Percentiles rank a stretch among this genome's conserved stretches.
These are phyloP conservation scores for Parazoanthus darwini DNA, from an alignment of 92 coral and sea anemone genomes.

Conservation along the genomic window DNA sequence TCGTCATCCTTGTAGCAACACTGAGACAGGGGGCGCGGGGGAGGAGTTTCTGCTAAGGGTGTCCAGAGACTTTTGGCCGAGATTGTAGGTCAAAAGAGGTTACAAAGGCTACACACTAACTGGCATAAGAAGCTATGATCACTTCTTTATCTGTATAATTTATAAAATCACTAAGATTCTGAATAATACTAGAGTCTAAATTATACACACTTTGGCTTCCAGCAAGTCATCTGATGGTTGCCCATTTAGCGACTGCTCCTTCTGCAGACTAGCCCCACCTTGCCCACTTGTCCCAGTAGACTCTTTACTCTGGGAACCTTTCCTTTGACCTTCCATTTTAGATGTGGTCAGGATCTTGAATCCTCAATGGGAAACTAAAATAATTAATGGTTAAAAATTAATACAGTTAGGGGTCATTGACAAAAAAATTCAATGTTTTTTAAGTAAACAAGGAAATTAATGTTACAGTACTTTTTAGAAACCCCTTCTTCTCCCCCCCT, in stretches of 20 bases:
- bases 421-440: too few species aligned
- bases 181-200: not conserved
- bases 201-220: conserved; percentile 27
- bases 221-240: conserved; percentile 19
- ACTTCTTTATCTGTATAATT: not conserved
- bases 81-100: too few species aligned
- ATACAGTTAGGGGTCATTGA: not conserved
- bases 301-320: conserved; percentile 16
- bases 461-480: too few species aligned
- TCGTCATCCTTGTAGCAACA: too few species aligned
- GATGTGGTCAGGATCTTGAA: not conserved
- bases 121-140: too few species aligned
- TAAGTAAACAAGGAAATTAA: too few species aligned
- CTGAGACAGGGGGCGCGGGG: too few species aligned
- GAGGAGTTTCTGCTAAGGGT: too few species aligned
- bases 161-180: not conserved
- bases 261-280: conserved; percentile 12
- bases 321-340: conserved; percentile 29
- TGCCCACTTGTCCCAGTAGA: not conserved
- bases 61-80: too few species aligned
- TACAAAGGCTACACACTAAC: too few species aligned
- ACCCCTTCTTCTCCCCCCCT: too few species aligned
- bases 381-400: not conserved
- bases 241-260: conserved; percentile 28
- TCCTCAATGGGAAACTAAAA: not conserved